Conservation (phyloP, 1,140 invertebrate genomes). For the Lycorma delicatula region DNA sequence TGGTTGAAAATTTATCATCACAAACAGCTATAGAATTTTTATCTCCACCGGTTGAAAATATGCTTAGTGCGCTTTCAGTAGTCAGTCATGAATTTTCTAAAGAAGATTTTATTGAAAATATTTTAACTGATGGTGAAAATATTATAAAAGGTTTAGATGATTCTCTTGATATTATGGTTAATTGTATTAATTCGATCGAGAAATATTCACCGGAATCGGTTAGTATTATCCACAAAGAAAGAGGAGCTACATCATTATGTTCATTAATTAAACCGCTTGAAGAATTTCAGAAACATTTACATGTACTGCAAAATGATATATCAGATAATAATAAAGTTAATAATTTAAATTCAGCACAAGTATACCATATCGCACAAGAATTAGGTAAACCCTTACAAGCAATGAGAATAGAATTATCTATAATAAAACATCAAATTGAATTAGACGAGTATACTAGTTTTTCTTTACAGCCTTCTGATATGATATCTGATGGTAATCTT, state of each 20-base stretch:
- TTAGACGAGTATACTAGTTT: constrained; percentile 23
- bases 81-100: constrained; percentile 29
- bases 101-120: constrained; percentile 23
- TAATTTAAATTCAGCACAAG: constrained; percentile 11
- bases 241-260: constrained; percentile 13
- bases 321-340: constrained; percentile 13
- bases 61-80: constrained; percentile 39
- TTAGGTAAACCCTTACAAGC: constrained; percentile 27
- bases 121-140: constrained; percentile 20
- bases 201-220: constrained; percentile 14
- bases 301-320: constrained; percentile 15
- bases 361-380: constrained; percentile 23
- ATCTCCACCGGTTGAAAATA: constrained; percentile 41
- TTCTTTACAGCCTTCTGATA: neutral
- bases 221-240: constrained; percentile 15
- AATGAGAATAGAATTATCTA: constrained; percentile 26
- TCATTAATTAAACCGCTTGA: constrained; percentile 25
- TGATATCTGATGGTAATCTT: neutral
- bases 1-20: constrained; percentile 28
- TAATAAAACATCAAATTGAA: constrained; percentile 29
- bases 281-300: constrained; percentile 24
- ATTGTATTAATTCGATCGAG: constrained; percentile 23
- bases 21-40: constrained; percentile 39
- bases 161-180: constrained; percentile 23
- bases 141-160: constrained; percentile 25